Conservation (phyloP, 2,888 invertebrate species). For the Tetramorium bicarinatum region DNA sequence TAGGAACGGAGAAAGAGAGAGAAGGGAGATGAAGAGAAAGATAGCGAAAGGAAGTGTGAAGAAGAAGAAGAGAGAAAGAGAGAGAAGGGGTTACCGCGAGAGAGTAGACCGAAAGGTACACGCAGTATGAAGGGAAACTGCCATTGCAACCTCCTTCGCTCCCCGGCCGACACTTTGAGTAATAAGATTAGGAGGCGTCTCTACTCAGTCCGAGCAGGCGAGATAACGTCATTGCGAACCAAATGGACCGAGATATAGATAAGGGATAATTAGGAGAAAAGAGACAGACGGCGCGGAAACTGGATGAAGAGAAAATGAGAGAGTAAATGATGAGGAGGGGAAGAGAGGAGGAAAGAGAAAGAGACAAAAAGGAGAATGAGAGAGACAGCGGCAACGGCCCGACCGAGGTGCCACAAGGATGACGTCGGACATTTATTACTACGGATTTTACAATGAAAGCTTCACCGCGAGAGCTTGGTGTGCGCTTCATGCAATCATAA, state of each 20-base stretch:
- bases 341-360: constrained; percentile 63
- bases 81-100: constrained; percentile 35
- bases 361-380: constrained; percentile 54
- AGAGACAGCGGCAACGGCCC: constrained; percentile 65
- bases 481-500: constrained; percentile 35
- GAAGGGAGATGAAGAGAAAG: constrained; percentile 11
- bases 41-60: constrained; percentile 39
- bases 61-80: constrained; percentile 26
- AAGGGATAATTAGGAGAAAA: constrained; percentile 85
- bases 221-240: constrained; percentile 86
- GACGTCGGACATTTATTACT: constrained; percentile 84
- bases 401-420: constrained; percentile 74
- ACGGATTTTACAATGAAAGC: constrained; percentile 78
- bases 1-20: background rate
- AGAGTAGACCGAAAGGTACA: constrained; percentile 62
- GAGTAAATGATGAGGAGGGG: constrained; percentile 28
- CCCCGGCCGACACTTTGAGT: constrained; percentile 84
- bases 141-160: constrained; percentile 80
- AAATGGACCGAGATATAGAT: constrained; percentile 86
- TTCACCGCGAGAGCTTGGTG: constrained; percentile 46
- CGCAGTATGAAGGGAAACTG: constrained; percentile 78
- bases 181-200: constrained; percentile 84
- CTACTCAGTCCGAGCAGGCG: constrained; percentile 78
- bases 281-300: constrained; percentile 78
- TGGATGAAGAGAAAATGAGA: constrained; percentile 67